These are phyloP conservation scores for Cryptocephalus primarius DNA, from an alignment of 2,888 invertebrate species.

Conservation along the genomic window DNA sequence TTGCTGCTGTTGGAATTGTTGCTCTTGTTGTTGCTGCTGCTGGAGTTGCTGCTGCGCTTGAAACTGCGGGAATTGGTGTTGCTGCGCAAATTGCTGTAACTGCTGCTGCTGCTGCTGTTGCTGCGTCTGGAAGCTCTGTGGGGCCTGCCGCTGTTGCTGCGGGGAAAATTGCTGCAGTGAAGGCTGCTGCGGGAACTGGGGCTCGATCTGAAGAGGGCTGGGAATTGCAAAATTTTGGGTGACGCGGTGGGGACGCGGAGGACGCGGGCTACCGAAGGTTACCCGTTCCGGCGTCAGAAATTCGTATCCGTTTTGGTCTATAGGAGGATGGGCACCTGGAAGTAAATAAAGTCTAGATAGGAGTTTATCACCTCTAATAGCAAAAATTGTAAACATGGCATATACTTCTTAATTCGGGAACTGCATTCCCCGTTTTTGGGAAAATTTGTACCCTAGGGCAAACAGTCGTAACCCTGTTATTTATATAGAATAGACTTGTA, in stretches of 20 bases:
- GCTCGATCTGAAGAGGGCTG: constrained; percentile 15
- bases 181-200: constrained; percentile 5
- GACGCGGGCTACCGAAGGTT: constrained; percentile 21
- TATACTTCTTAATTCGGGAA: no score
- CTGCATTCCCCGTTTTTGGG: no score
- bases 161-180: background rate
- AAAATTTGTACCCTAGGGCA: no score
- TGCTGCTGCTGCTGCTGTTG: background rate
- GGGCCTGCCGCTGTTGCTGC: constrained; percentile 1
- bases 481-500: no score
- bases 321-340: constrained; percentile 5
- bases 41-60: no score
- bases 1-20: background rate
- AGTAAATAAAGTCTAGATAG: background rate
- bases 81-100: background rate
- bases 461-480: no score
- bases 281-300: constrained; percentile 19
- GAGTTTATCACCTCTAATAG: background rate
- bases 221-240: constrained; percentile 24
- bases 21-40: background rate
- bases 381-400: no score
- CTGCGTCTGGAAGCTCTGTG: constrained; percentile 1
- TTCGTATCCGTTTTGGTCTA: constrained; percentile 22
- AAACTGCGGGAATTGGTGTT: no score
- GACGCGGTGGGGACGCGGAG: constrained; percentile 18